Evolutionary conservation across 2,113 vertebrate species (phyloP), one percentile per base, ranked within the genome.

Genomic region (Urocynchramus pylzowi): DNA sequence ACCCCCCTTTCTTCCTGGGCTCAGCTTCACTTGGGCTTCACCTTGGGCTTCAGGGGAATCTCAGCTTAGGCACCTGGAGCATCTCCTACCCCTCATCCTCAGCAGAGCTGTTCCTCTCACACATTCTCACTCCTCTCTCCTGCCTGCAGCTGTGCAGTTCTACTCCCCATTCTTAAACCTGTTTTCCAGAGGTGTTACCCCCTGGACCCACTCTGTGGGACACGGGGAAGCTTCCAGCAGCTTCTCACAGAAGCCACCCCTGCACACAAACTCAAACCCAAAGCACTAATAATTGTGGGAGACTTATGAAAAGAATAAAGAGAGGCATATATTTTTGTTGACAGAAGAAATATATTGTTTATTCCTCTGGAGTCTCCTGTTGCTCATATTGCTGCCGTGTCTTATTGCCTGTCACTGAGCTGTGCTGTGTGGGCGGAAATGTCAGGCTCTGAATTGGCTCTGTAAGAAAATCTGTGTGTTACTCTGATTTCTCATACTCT

Each of bases 341-440:
- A 86, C 87, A 89, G 69, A 84, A 91, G 80, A 90, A 86, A 84
- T 81, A 71, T 22, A 85, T 84, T 93, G 77, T 82, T 94, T 93
- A 80, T 95, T 93, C 57, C 79, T 89, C 76, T 52, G 35, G 82
- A 93, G 75, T 88, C 63, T 93, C 84, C 11, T 54, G 60, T 80
- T 95, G 95, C 88, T 95, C 90, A 41, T 61, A 42, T 65, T 92
- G 91, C 71, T 91, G 81, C 88, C 47, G 86, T 90, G 71, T 89
- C 92, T 90, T 93, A 84, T 44, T 96, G 83, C 93, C 83, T 69
- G 52, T 93, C 88, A 68, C 92, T 9, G 79, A 93, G 71, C 69
- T 89, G 70, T 90, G 95, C 75, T 80, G 86, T 65, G 91, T 96
- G 87, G 93, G 95, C 35, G 80, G 93, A 93, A 89, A 93, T 83